These are phyloP conservation scores for Prunella himalayana DNA, from an alignment of 2,113 vertebrate genomes.

Conservation along the genomic window DNA sequence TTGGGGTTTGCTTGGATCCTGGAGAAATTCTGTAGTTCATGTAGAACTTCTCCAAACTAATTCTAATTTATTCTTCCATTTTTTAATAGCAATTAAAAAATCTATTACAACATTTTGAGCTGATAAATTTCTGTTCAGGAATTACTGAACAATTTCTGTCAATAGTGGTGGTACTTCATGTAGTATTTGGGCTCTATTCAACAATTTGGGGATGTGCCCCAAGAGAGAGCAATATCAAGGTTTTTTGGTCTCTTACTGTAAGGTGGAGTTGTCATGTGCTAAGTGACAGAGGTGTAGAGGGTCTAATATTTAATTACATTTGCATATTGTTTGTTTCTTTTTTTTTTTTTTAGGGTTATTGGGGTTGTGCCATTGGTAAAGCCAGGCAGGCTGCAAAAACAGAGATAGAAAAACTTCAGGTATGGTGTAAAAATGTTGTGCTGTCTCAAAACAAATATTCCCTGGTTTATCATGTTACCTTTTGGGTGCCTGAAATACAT, in stretches of 20 bases:
- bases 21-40: background rate
- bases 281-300: background rate
- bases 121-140: background rate
- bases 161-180: background rate
- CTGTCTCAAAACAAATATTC: background rate
- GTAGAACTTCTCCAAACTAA: background rate
- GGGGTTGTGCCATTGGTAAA: conserved; percentile 98
- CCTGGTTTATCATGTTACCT: background rate
- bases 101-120: background rate
- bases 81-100: background rate
- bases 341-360: conserved; percentile 83
- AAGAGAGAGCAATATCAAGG: background rate
- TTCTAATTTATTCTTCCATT: background rate
- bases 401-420: conserved; percentile 98
- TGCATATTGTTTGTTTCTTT: background rate
- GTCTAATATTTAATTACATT: background rate
- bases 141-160: background rate
- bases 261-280: background rate
- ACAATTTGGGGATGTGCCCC: background rate
- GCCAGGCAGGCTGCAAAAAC: conserved; percentile 99
- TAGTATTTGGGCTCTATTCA: background rate
- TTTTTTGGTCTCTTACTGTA: background rate
- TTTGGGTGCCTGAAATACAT: background rate
- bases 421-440: conserved; percentile 36
- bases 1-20: background rate